A percentile compares a stretch with the other conserved stretches of the same genome.
phyloP scores from a whole-genome alignment of 2,113 vertebrate genomes.

The Saiga tatarica region DNA sequence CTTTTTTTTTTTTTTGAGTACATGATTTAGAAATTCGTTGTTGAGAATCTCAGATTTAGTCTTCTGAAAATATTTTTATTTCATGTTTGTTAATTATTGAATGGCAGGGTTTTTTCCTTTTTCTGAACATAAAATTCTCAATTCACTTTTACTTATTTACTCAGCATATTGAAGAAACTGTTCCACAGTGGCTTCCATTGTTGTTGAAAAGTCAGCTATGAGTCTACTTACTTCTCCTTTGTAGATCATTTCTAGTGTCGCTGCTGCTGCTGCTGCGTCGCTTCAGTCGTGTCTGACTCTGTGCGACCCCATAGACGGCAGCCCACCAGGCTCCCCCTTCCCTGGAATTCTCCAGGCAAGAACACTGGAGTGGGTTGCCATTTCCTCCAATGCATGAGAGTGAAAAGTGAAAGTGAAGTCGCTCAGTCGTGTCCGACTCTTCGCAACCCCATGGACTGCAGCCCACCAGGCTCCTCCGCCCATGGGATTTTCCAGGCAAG shows the following conservation, averaged over 20 bases:
- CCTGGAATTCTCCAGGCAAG: no score
- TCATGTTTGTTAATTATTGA: background rate
- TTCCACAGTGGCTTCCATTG: background rate
- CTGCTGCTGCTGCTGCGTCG: no score
- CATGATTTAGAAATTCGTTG: background rate
- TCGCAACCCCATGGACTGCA: no score
- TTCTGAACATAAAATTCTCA: background rate
- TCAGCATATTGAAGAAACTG: background rate
- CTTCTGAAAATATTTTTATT: background rate
- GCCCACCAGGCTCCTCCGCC: rapidly evolving
- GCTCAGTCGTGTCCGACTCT: rapidly evolving
- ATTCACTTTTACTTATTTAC: background rate
- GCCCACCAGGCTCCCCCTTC: no score
- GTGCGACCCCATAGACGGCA: rapidly evolving
- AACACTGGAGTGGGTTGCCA: no score
- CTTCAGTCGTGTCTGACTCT: no score
- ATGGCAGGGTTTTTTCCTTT: background rate
- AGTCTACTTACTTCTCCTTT: background rate
- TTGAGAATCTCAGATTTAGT: background rate
- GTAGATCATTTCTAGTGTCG: background rate
- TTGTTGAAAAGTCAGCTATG: background rate
- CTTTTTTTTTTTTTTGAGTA: background rate
- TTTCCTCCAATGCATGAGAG: no score
- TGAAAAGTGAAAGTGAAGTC: no score
- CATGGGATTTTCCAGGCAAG: no score